Evolutionary conservation across 2,113 vertebrate genomes (phyloP).

Genomic region (Ictalurus punctatus): DNA sequence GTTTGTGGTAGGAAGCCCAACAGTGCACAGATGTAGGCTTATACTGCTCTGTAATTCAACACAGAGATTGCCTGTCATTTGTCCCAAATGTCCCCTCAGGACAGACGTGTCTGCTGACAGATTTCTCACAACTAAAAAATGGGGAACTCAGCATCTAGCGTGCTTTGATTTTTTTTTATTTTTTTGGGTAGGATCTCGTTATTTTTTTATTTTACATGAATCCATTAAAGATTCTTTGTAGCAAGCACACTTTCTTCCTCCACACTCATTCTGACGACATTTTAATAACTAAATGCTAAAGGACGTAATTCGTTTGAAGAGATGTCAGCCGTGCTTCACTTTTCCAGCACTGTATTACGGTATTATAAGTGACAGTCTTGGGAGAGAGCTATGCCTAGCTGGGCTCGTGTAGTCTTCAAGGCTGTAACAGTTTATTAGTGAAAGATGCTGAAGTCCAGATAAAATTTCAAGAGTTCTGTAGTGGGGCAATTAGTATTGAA

Average conservation of each 20-base stretch:
- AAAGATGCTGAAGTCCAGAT: conserved; percentile 46
- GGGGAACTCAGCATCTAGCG: conserved; percentile 55
- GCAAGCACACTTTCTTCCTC: conserved; percentile 47
- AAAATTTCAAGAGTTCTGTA: conserved; percentile 31
- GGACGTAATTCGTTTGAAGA: conserved; percentile 53
- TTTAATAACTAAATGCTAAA: conserved; percentile 61
- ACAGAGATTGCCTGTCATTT: conserved; percentile 69
- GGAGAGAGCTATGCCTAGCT: conserved; percentile 36
- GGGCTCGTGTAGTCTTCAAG: conserved; percentile 33
- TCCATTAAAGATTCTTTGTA: conserved; percentile 53
- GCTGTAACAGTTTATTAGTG: conserved; percentile 47
- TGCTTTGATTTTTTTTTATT: conserved; percentile 57
- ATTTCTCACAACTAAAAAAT: conserved; percentile 72
- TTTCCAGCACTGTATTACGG: conserved; percentile 8
- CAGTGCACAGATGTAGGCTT: conserved; percentile 63
- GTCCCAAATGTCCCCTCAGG: conserved; percentile 68
- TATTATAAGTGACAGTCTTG: conserved; percentile 36
- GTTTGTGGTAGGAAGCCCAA: conserved; percentile 53
- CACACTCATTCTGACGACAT: conserved; percentile 53
- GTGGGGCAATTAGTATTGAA: conserved; percentile 43
- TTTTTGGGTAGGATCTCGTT: conserved; percentile 58
- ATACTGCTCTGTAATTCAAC: conserved; percentile 67
- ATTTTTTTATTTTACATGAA: conserved; percentile 66
- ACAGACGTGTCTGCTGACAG: conserved; percentile 68
- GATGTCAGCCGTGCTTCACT: conserved; percentile 48